phyloP scores from a whole-genome alignment of 2,113 vertebrate genomes.

The Catharus minimus region DNA sequence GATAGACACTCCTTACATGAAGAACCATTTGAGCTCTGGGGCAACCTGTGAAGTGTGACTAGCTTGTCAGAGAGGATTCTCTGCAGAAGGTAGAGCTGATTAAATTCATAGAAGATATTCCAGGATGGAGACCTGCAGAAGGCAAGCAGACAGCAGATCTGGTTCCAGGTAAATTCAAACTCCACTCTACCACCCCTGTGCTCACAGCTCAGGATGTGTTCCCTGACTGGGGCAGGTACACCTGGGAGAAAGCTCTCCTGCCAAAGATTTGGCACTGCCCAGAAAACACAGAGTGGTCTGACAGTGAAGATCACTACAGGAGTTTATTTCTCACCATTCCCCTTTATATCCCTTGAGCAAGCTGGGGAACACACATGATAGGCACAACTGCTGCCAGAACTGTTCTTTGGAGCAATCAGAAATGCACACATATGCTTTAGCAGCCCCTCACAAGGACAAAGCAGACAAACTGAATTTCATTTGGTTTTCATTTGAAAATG shows the following conservation, averaged over 20 bases:
- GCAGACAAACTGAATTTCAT: background rate
- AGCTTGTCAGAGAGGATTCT: background rate
- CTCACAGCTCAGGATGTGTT: rapidly evolving
- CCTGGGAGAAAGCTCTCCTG: background rate
- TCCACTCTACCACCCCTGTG: background rate
- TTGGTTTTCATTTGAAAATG: background rate
- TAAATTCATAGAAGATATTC: background rate
- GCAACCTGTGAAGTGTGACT: background rate
- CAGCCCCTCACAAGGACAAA: background rate
- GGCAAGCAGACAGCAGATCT: background rate
- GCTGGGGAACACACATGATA: background rate
- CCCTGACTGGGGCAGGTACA: background rate
- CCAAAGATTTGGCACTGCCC: background rate
- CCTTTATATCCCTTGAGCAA: background rate
- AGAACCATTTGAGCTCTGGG: background rate
- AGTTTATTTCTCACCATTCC: background rate
- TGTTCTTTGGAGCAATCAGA: background rate
- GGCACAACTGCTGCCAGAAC: background rate
- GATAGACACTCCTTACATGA: background rate
- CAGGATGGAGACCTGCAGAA: background rate
- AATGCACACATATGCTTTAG: background rate
- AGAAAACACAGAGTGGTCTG: background rate
- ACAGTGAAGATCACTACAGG: background rate
- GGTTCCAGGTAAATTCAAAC: background rate
- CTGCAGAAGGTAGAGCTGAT: background rate